Evolutionary conservation across 2,888 invertebrate species (phyloP), one percentile per base, ranked within the genome.

Genomic region (Uropetala carovei): DNA sequence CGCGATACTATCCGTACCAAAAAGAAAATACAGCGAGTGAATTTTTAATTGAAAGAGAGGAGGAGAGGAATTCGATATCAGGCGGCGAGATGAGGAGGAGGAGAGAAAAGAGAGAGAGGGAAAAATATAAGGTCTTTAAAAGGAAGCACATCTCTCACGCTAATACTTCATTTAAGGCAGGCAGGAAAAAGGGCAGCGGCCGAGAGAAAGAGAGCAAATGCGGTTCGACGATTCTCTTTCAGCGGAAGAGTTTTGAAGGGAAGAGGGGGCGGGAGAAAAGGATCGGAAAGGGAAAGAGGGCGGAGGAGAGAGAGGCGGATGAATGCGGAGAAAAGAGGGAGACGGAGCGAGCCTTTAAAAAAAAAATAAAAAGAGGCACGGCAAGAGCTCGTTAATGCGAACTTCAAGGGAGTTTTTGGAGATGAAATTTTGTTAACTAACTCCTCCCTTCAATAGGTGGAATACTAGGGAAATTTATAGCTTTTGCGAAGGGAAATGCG

Each of bases 291-390:
- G 4, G 75, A 75, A 22, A 22, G 27, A 13, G 22, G 11, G 27
- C 3, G 22, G 22, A 18, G 11, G 75, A 22, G 43, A 43, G 9
- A 43, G 68, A 16, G 64, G 7, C 18, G 14, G 14, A 68, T n/a
- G 68, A 68, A 75, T 18, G 75, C 11, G 75, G 22, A 13, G 75
- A n/a, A n/a, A n/a, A n/a, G n/a, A 75, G 75, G 27, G 22, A 75
- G 27, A 22, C 10, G 75, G 11, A 10, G 75, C n/a, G 5, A 43
- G 18, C 68, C 18, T 68, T n/a, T n/a, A n/a, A n/a, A n/a, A n/a
- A n/a, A n/a, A n/a, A n/a, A n/a, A 75, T 22, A 75, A 75, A 75
- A 75, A 22, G 75, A 75, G 68, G 68, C n/a, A n/a, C 68, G 68
- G n/a, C 68, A n/a, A 22, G 68, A 68, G 68, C 18, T 75, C 75